Percentiles rank a stretch among this genome's conserved stretches.
Evolutionary conservation across 2,797 vertebrate genomes (phyloP).

Genomic region (Avahi laniger): DNA sequence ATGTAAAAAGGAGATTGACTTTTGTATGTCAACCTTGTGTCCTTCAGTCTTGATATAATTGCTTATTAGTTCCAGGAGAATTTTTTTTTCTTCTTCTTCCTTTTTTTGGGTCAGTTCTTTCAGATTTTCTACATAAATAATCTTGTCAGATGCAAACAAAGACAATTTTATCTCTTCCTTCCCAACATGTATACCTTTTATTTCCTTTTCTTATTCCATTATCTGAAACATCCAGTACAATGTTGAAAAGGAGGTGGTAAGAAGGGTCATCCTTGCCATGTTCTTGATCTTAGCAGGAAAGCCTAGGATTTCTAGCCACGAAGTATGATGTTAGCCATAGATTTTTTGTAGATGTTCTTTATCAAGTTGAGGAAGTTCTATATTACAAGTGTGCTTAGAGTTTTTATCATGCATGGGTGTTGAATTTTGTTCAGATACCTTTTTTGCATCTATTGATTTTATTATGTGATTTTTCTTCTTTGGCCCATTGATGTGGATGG

Average conservation of each 20-base stretch:
- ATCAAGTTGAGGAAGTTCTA: background rate
- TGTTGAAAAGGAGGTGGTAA: background rate
- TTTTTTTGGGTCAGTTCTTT: background rate
- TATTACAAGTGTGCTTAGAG: background rate
- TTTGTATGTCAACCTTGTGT: background rate
- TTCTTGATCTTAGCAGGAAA: background rate
- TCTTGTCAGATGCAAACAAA: background rate
- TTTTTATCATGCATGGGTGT: background rate
- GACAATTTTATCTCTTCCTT: background rate
- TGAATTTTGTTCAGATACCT: constrained; percentile 3
- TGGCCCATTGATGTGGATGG: background rate
- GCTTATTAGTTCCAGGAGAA: background rate
- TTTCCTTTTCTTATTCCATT: background rate
- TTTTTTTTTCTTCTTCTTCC: background rate
- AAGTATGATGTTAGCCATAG: background rate
- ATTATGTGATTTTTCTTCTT: background rate
- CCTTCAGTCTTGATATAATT: background rate
- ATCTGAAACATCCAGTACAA: background rate
- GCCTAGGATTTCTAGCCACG: background rate
- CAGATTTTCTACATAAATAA: background rate
- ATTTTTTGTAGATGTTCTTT: background rate
- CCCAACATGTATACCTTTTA: background rate
- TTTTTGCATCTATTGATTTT: background rate
- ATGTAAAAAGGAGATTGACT: background rate
- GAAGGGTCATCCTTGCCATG: background rate